Percentiles rank a stretch among this genome's conserved stretches.
phyloP scores from a whole-genome alignment of 2,888 invertebrate species.

The Zaprionus bogoriensis region DNA sequence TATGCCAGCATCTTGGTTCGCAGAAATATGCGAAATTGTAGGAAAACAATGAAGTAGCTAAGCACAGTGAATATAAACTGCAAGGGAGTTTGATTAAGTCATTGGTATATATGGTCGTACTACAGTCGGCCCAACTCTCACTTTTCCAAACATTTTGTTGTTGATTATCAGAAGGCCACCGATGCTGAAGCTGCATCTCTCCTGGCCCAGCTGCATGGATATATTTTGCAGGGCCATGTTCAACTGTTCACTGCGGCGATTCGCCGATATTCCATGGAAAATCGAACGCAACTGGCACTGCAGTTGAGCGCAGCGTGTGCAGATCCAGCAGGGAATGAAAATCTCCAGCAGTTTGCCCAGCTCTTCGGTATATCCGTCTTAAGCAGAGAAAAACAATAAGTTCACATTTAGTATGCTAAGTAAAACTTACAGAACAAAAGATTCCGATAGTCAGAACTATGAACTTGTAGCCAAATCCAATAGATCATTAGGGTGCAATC shows the following conservation, averaged over 20 bases:
- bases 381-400: not conserved
- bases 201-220: not conserved
- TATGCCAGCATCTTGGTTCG: not conserved
- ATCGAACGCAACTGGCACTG: not conserved
- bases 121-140: not conserved
- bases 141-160: not conserved
- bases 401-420: not conserved
- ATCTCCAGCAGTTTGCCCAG: not conserved
- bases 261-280: not conserved
- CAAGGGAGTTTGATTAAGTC: not conserved
- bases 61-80: not conserved
- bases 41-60: not conserved
- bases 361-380: not conserved
- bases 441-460: too few relatives aligned
- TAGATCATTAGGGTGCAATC: not conserved
- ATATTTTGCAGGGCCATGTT: not conserved
- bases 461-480: too few relatives aligned
- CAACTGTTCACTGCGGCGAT: not conserved
- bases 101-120: not conserved
- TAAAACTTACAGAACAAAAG: too few relatives aligned
- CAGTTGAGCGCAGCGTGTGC: not conserved
- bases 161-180: not conserved
- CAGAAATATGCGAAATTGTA: not conserved
- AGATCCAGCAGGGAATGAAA: not conserved
- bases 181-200: not conserved